Conservation (phyloP, 2,113 vertebrate genomes). For the Macrotis lagotis region DNA sequence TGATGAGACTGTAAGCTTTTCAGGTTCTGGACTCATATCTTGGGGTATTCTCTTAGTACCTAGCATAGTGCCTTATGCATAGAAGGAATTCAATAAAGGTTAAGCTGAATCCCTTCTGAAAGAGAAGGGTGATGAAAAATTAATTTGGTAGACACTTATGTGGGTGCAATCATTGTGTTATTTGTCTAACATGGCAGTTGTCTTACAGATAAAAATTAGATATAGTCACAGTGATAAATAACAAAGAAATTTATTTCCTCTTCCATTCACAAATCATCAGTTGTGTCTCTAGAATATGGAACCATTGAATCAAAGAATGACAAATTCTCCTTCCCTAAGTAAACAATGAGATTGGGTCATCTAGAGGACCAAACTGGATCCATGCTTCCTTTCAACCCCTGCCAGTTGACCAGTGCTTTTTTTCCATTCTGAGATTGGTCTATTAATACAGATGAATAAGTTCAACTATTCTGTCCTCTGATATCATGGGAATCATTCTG, state of each 20-base stretch:
- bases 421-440: constrained; percentile 2
- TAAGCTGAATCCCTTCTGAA: neutral
- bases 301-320: neutral
- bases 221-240: constrained; percentile 17
- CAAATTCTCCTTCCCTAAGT: neutral
- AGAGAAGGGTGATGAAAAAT: neutral
- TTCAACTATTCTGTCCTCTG: neutral
- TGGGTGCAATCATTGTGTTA: neutral
- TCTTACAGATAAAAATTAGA: neutral
- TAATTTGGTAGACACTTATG: neutral
- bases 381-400: constrained; percentile 2
- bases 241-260: neutral
- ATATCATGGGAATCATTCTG: neutral
- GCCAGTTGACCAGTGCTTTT: neutral
- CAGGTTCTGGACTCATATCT: no score
- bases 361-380: neutral
- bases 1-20: neutral
- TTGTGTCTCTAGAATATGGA: neutral
- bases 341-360: neutral
- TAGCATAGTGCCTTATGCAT: neutral
- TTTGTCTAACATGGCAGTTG: neutral
- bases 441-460: neutral
- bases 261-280: neutral
- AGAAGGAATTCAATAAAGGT: neutral
- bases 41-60: neutral